Percentiles rank a stretch among this genome's conserved stretches.
Conservation (phyloP, 2,888 invertebrate species). For the Drosophila ustulata region DNA sequence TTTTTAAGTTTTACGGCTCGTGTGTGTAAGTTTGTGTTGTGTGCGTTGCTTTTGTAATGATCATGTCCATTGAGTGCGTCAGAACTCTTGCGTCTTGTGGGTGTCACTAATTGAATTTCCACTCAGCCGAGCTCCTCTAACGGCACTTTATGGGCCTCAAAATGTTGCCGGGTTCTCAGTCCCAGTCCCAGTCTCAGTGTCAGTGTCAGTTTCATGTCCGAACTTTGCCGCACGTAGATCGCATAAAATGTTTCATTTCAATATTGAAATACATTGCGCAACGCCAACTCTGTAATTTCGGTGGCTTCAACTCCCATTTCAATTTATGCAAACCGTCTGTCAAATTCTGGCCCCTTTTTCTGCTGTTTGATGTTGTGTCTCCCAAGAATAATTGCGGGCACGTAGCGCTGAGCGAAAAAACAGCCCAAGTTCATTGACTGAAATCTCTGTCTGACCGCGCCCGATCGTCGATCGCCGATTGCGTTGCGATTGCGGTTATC, state of each 20-base stretch:
- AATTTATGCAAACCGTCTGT: constrained; percentile 51
- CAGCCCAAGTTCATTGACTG: constrained; percentile 68
- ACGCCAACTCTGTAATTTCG: constrained; percentile 22
- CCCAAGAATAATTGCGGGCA: constrained; percentile 76
- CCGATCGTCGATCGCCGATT: constrained; percentile 54
- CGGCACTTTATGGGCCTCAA: constrained; percentile 59
- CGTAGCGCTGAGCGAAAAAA: constrained; percentile 44
- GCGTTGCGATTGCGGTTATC: constrained; percentile 65
- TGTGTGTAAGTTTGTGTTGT: constrained; percentile 16
- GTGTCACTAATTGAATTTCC: constrained; percentile 79
- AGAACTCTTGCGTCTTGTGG: constrained; percentile 58
- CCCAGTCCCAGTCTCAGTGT: background rate
- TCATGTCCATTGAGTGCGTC: constrained; percentile 52
- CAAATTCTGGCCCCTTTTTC: constrained; percentile 23
- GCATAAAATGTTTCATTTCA: constrained; percentile 60
- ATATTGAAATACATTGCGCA: constrained; percentile 58
- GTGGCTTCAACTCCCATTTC: constrained; percentile 16
- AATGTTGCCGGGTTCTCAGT: constrained; percentile 29
- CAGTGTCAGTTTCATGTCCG: background rate
- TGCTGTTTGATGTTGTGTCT: constrained; percentile 1
- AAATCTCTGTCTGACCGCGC: constrained; percentile 64
- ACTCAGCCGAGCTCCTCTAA: constrained; percentile 52
- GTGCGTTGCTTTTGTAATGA: constrained; percentile 54
- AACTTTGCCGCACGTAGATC: constrained; percentile 32
- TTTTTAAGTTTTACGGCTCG: constrained; percentile 60